Evolutionary conservation across 2,888 invertebrate genomes (phyloP).

Genomic region (Julus scandinavius): DNA sequence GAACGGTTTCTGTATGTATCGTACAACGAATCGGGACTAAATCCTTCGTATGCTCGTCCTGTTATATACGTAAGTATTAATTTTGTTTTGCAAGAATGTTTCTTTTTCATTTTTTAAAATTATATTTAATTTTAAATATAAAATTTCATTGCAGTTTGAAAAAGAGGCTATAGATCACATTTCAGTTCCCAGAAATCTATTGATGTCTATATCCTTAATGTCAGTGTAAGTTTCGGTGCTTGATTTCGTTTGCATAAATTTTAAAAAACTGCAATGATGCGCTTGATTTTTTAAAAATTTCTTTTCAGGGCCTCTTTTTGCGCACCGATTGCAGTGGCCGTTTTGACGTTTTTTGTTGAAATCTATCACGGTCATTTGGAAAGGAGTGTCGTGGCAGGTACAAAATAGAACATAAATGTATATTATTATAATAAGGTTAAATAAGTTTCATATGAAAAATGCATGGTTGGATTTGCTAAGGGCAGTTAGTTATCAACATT

Average conservation of each 20-base stretch:
- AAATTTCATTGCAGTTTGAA: neutral
- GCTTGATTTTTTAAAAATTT: neutral
- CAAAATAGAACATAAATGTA: neutral
- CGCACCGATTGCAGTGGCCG: neutral
- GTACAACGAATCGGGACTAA: neutral
- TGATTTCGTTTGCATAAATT: neutral
- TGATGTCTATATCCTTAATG: neutral
- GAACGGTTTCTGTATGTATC: neutral
- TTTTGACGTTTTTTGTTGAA: neutral
- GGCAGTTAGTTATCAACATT: neutral
- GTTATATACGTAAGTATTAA: neutral
- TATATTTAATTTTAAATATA: neutral
- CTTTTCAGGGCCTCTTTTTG: neutral
- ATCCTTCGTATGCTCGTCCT: neutral
- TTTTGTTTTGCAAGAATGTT: neutral
- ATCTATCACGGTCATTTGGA: neutral
- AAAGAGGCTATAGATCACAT: neutral
- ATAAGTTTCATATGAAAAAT: too few relatives aligned
- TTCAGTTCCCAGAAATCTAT: neutral
- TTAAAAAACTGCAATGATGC: neutral
- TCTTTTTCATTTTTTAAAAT: neutral
- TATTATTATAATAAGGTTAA: too few relatives aligned
- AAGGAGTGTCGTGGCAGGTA: slow-evolving; percentile 4
- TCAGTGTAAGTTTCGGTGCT: neutral
- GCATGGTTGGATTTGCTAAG: too few relatives aligned